A percentile compares a stretch with the other conserved stretches of the same genome.
Conservation (phyloP, 2,888 invertebrate genomes). For the Drosophila rellima region DNA sequence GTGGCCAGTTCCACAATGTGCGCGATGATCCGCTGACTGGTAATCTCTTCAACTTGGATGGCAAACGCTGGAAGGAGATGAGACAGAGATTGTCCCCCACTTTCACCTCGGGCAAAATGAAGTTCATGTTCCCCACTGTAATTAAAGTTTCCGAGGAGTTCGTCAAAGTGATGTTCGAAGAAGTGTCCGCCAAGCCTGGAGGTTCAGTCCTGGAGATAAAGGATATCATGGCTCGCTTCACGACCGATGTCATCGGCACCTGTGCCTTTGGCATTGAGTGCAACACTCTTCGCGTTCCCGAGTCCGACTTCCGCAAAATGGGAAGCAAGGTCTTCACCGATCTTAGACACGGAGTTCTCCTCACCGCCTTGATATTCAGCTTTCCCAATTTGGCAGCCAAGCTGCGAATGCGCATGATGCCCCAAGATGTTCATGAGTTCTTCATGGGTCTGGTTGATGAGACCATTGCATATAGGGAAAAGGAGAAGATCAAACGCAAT, state of each 20-base stretch:
- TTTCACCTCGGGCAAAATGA: conserved; percentile 77
- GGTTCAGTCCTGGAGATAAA: conserved; percentile 83
- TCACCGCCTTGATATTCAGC: conserved; percentile 47
- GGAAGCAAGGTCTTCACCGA: conserved; percentile 54
- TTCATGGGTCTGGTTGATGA: conserved; percentile 83
- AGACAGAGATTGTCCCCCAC: conserved; percentile 84
- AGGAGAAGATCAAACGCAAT: conserved; percentile 83
- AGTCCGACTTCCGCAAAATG: conserved; percentile 82
- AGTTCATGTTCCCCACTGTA: conserved; percentile 71
- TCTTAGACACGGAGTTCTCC: conserved; percentile 42
- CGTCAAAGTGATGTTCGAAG: conserved; percentile 45
- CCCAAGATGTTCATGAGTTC: conserved; percentile 75
- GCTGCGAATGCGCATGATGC: conserved; percentile 63
- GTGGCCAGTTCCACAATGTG: conserved; percentile 80
- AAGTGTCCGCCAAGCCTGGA: conserved; percentile 29
- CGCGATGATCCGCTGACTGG: conserved; percentile 83
- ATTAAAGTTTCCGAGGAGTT: conserved; percentile 62
- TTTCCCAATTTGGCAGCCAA: conserved; percentile 67
- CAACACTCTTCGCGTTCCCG: conserved; percentile 83
- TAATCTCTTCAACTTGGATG: conserved; percentile 83
- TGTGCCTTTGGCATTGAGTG: conserved; percentile 86
- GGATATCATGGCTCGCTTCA: conserved; percentile 85
- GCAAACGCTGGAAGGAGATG: conserved; percentile 85
- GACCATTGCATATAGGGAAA: conserved; percentile 84
- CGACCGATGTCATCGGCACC: conserved; percentile 87